phyloP scores from a whole-genome alignment of 2,113 vertebrate genomes.

The Rhodinocichla rosea region DNA sequence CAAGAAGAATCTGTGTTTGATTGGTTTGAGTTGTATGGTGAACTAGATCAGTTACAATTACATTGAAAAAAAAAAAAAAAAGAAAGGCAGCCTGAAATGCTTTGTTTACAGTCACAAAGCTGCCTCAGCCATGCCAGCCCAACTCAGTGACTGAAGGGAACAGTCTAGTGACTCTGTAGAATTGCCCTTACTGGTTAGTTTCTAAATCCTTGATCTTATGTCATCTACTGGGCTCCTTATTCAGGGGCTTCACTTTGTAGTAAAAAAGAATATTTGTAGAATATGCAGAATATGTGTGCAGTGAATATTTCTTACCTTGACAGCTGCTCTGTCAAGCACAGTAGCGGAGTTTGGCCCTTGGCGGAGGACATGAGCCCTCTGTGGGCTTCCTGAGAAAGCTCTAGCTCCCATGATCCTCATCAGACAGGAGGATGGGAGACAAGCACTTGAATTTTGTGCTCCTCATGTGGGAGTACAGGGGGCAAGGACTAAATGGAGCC shows the following conservation, averaged over 20 bases:
- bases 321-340: background rate
- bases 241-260: background rate
- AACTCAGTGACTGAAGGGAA: background rate
- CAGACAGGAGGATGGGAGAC: background rate
- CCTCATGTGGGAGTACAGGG: background rate
- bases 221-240: background rate
- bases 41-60: background rate
- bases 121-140: background rate
- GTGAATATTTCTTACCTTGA: background rate
- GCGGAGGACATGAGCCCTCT: background rate
- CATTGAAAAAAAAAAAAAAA: background rate
- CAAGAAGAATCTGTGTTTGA: background rate
- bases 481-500: background rate
- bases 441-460: background rate
- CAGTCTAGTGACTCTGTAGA: background rate
- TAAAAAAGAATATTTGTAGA: background rate
- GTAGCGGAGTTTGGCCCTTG: background rate
- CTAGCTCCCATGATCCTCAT: fast-evolving
- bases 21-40: background rate
- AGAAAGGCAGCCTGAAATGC: background rate
- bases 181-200: background rate
- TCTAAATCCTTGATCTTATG: background rate
- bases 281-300: background rate
- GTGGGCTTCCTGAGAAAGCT: background rate
- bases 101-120: background rate